phyloP scores from a whole-genome alignment of 2,797 vertebrate genomes.

The Thamnophis elegans region DNA sequence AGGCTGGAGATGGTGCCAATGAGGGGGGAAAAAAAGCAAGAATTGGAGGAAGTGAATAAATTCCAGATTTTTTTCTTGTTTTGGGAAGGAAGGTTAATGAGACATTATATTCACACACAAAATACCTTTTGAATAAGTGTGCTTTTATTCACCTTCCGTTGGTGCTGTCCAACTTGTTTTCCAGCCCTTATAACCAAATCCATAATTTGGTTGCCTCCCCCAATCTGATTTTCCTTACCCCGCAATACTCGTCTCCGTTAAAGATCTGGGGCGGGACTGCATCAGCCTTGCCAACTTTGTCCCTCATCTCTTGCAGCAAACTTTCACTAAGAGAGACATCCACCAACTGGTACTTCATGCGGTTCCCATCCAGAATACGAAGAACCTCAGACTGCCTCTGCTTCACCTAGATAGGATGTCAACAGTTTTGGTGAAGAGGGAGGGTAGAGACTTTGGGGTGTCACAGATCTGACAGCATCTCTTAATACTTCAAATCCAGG shows the following conservation, averaged over 20 bases:
- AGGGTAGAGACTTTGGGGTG: not conserved
- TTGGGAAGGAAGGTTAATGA: not conserved
- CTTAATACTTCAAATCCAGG: not conserved
- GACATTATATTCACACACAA: not conserved
- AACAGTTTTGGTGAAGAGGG: not conserved
- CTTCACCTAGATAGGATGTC: conserved; percentile 71
- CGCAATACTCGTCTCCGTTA: conserved; percentile 79
- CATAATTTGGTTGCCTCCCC: not conserved
- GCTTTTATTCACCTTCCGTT: not conserved
- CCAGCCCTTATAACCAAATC: not conserved
- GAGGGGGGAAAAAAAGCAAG: not conserved
- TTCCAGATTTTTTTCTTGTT: not conserved
- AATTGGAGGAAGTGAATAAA: not conserved
- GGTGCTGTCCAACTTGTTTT: not conserved
- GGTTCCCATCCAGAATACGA: conserved; percentile 77
- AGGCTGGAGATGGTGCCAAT: not conserved
- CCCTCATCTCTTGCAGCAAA: conserved; percentile 79
- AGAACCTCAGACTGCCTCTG: conserved; percentile 76
- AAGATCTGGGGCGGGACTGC: conserved; percentile 78
- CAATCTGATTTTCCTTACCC: conserved; percentile 69
- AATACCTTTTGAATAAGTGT: not conserved
- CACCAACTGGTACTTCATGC: conserved; percentile 76
- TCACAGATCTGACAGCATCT: not conserved
- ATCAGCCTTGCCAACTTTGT: conserved; percentile 69
- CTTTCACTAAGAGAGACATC: conserved; percentile 75